Percentiles rank a stretch among this genome's conserved stretches.
These are phyloP conservation scores for Trichonephila clavata DNA, from an alignment of 1,140 invertebrate species.

Conservation along the genomic window DNA sequence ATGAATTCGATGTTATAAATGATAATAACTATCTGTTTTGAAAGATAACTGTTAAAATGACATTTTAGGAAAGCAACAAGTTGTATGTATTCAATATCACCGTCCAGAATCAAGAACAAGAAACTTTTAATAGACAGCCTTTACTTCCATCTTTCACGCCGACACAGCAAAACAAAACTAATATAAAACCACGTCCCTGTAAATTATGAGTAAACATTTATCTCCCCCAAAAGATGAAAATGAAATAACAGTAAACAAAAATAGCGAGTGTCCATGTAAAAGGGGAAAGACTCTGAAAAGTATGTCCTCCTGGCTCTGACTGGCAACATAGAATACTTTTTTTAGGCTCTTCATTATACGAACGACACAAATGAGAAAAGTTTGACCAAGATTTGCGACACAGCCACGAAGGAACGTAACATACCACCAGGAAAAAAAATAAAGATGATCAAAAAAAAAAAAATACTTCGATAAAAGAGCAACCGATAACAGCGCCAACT, in stretches of 20 bases:
- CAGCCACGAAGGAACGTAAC: conserved; percentile 5
- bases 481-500: conserved; percentile 68
- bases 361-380: conserved; percentile 18
- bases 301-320: background rate
- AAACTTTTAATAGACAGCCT: too few relatives aligned
- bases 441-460: background rate
- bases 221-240: background rate
- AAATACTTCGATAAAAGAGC: conserved; percentile 3
- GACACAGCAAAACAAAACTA: background rate
- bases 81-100: too few relatives aligned
- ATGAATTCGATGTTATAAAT: too few relatives aligned
- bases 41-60: too few relatives aligned
- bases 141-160: too few relatives aligned
- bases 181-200: background rate
- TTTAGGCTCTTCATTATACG: background rate
- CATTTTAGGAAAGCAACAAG: too few relatives aligned
- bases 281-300: background rate
- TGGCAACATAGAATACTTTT: background rate
- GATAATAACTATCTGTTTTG: too few relatives aligned
- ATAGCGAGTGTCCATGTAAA: background rate
- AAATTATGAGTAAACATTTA: conserved; percentile 5
- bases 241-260: background rate
- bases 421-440: background rate
- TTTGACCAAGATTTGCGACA: conserved; percentile 20
- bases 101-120: too few relatives aligned